phyloP scores from a whole-genome alignment of 2,113 vertebrate genomes.

The Carollia perspicillata region DNA sequence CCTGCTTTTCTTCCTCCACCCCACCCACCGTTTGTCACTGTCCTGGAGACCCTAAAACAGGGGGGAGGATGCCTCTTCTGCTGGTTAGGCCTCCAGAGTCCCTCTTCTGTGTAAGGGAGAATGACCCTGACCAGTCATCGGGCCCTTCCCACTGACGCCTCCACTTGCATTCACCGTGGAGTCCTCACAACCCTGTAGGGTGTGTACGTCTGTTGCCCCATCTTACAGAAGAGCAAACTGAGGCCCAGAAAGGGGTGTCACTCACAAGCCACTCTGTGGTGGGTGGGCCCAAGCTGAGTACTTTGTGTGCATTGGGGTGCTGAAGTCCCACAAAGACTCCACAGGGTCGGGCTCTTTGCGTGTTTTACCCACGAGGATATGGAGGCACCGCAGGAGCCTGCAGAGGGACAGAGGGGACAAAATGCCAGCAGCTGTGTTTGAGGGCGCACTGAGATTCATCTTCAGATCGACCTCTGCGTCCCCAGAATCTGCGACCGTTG shows the following conservation, averaged over 20 bases:
- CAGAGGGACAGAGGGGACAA: background rate
- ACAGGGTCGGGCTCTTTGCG: rapidly evolving
- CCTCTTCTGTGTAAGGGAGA: background rate
- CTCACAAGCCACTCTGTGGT: rapidly evolving
- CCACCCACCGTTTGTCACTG: no score
- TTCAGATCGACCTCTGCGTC: background rate
- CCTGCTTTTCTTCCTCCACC: background rate
- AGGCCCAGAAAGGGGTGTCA: rapidly evolving
- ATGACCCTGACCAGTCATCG: rapidly evolving
- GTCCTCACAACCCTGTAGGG: background rate
- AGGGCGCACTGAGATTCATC: rapidly evolving
- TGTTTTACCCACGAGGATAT: rapidly evolving
- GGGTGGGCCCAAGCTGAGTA: rapidly evolving
- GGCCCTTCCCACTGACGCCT: background rate
- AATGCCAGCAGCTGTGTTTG: rapidly evolving
- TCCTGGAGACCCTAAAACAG: background rate
- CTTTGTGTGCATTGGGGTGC: background rate
- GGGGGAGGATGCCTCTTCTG: rapidly evolving
- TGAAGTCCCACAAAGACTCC: background rate
- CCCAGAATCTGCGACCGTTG: rapidly evolving
- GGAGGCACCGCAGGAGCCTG: rapidly evolving
- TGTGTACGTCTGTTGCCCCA: background rate
- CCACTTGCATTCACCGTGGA: rapidly evolving
- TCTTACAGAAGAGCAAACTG: background rate
- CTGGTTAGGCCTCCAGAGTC: background rate